These are phyloP conservation scores for Gymnobelideus leadbeateri DNA, from an alignment of 2,113 vertebrate genomes.

Conservation along the genomic window DNA sequence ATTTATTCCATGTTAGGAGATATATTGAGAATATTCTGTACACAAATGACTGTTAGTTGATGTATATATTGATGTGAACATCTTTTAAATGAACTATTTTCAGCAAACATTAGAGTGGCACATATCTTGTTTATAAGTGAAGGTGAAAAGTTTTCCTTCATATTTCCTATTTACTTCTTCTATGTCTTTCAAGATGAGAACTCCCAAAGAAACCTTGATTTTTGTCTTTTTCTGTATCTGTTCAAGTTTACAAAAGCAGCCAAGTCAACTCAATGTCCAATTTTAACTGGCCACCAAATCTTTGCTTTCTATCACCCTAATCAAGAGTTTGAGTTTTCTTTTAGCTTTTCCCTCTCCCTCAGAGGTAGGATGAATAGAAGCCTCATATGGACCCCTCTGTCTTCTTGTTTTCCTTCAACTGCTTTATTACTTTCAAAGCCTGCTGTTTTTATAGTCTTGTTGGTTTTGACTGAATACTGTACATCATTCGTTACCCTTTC, in stretches of 20 bases:
- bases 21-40: constrained; percentile 1
- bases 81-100: constrained; percentile 38
- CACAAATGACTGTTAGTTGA: constrained; percentile 24
- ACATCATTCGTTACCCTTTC: constrained; percentile 98
- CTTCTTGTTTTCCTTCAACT: constrained; percentile 95
- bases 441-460: constrained; percentile 96
- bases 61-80: constrained; percentile 48
- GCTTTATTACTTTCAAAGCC: constrained; percentile 95
- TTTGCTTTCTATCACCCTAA: constrained; percentile 94
- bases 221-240: no score
- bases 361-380: constrained; percentile 91
- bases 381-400: constrained; percentile 97
- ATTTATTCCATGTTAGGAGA: neutral
- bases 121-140: no score
- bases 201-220: no score
- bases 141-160: no score
- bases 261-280: no score
- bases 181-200: no score
- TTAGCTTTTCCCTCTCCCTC: constrained; percentile 94
- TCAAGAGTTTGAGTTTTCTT: constrained; percentile 94
- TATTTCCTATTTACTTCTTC: no score
- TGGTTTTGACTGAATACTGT: constrained; percentile 95
- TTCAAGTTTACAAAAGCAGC: no score
- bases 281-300: constrained; percentile 78
- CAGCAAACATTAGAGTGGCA: constrained; percentile 70